A percentile compares a stretch with the other conserved stretches of the same genome.
Evolutionary conservation across 2,888 invertebrate genomes (phyloP).

Genomic region (Cantharis lateralis): DNA sequence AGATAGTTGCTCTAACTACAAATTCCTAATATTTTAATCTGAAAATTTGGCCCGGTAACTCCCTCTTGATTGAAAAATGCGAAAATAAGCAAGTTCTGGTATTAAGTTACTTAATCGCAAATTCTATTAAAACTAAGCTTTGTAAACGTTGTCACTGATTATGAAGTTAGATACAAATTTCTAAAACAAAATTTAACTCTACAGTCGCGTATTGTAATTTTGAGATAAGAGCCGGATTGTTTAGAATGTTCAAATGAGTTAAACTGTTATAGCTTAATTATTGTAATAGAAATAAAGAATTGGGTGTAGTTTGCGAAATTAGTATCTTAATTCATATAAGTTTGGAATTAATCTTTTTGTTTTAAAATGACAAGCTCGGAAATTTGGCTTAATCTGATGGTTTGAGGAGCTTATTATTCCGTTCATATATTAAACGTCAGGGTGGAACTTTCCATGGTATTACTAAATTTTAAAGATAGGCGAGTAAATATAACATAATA

Average conservation of each 20-base stretch:
- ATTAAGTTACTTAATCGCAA: background rate
- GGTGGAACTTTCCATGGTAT: background rate
- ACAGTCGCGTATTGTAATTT: background rate
- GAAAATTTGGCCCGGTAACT: too few relatives aligned
- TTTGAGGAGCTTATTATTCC: constrained; percentile 11
- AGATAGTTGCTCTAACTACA: too few relatives aligned
- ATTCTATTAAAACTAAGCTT: background rate
- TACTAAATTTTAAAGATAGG: constrained; percentile 15
- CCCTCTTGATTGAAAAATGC: background rate
- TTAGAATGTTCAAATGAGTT: background rate
- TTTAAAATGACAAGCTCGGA: constrained; percentile 14
- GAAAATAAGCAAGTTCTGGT: background rate
- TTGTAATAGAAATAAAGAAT: constrained; percentile 16
- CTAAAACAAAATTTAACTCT: background rate
- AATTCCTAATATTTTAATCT: too few relatives aligned
- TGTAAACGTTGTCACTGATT: background rate
- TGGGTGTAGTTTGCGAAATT: constrained; percentile 12
- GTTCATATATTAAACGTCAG: constrained; percentile 17
- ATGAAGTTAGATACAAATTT: background rate
- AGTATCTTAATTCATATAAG: constrained; percentile 19
- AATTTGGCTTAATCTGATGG: constrained; percentile 18
- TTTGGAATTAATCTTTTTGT: constrained; percentile 24
- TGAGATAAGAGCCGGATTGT: background rate
- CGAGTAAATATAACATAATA: background rate
- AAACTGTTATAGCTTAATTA: constrained; percentile 7